phyloP scores from a whole-genome alignment of 2,888 invertebrate genomes.

The Diploptera punctata region DNA sequence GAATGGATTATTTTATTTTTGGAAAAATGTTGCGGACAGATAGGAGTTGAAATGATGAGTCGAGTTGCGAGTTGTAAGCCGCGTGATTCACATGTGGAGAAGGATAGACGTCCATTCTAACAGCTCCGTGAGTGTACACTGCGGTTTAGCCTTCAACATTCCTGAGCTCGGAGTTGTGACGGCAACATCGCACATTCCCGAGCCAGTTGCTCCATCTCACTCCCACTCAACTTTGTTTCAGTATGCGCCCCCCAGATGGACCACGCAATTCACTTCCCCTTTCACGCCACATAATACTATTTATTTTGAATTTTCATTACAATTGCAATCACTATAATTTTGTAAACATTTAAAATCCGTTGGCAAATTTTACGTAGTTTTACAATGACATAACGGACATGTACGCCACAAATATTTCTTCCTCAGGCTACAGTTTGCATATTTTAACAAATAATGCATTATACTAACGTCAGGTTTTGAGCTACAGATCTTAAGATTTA shows the following conservation, averaged over 20 bases:
- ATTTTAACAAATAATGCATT: no score
- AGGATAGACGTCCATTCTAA: conserved; percentile 11
- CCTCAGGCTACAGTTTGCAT: no score
- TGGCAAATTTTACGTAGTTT: no score
- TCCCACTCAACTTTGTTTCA: no score
- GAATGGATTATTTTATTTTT: background rate
- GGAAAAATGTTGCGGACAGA: background rate
- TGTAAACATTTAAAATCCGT: no score
- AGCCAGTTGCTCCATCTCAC: conserved; percentile 30
- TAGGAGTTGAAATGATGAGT: background rate
- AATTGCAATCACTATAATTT: no score
- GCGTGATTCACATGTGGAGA: background rate
- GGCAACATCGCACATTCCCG: conserved; percentile 40
- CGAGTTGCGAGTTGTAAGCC: background rate
- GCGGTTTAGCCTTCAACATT: conserved; percentile 43
- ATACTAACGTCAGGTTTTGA: no score
- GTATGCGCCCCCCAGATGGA: background rate
- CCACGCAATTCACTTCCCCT: background rate
- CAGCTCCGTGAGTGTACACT: conserved; percentile 27
- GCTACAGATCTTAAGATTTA: no score
- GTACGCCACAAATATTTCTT: no score
- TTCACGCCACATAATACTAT: no score
- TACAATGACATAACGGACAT: no score
- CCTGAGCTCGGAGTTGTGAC: conserved; percentile 34
- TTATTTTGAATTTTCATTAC: no score